Evolutionary conservation across 1,140 invertebrate genomes (phyloP).

Genomic region (Drosophila sturtevanti): DNA sequence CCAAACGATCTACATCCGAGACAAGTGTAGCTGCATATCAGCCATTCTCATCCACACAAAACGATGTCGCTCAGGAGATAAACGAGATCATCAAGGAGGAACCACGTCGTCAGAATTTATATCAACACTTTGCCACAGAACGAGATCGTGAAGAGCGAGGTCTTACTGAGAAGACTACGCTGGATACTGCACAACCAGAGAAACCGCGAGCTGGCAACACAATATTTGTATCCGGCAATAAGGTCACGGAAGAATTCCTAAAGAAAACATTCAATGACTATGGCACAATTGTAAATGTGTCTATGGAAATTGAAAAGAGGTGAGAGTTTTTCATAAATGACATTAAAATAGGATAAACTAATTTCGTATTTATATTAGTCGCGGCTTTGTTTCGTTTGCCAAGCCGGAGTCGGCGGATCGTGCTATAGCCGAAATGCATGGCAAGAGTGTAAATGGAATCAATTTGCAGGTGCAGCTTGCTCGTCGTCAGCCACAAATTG

Average conservation of each 20-base stretch:
- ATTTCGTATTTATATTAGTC: slow-evolving; percentile 71
- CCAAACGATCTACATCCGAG: slow-evolving; percentile 88
- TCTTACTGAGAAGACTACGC: slow-evolving; percentile 83
- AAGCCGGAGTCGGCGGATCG: slow-evolving; percentile 93
- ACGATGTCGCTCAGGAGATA: slow-evolving; percentile 81
- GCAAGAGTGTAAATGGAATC: slow-evolving; percentile 90
- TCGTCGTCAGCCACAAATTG: slow-evolving; percentile 91
- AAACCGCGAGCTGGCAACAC: slow-evolving; percentile 91
- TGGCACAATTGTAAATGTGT: slow-evolving; percentile 93
- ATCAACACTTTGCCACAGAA: slow-evolving; percentile 95
- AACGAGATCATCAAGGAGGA: slow-evolving; percentile 81
- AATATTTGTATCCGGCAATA: slow-evolving; percentile 92
- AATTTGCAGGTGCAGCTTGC: slow-evolving; percentile 91
- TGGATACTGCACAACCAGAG: slow-evolving; percentile 83
- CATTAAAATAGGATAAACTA: slow-evolving; percentile 8
- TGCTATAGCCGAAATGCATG: slow-evolving; percentile 94
- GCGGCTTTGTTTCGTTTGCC: slow-evolving; percentile 97
- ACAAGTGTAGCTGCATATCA: slow-evolving; percentile 92
- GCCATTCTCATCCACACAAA: slow-evolving; percentile 92
- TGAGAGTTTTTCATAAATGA: slow-evolving; percentile 76
- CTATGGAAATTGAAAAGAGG: slow-evolving; percentile 95
- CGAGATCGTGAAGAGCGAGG: slow-evolving; percentile 84
- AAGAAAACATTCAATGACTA: slow-evolving; percentile 90
- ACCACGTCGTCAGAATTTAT: slow-evolving; percentile 87
- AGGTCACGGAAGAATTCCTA: slow-evolving; percentile 92